These are phyloP conservation scores for Mormyrus iriodes DNA, from an alignment of 2,113 vertebrate genomes.

Conservation along the genomic window DNA sequence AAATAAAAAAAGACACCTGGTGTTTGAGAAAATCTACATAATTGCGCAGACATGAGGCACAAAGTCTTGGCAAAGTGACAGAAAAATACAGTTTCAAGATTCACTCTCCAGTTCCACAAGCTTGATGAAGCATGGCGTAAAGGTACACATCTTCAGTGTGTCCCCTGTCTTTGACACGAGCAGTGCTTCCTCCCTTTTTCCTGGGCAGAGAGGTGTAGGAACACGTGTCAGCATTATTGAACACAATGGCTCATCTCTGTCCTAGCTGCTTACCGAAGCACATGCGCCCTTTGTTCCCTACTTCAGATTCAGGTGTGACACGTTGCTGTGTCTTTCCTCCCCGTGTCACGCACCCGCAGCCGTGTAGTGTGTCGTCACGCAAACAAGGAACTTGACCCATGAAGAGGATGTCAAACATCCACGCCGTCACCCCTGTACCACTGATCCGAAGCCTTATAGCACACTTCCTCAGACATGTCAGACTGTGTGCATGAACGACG, in stretches of 20 bases:
- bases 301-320: neutral
- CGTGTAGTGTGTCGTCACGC: neutral
- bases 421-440: neutral
- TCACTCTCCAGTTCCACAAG: neutral
- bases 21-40: neutral
- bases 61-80: neutral
- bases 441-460: neutral
- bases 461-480: neutral
- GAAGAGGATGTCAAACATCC: neutral
- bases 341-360: neutral
- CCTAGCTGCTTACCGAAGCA: neutral
- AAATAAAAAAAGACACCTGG: neutral
- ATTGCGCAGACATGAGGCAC: neutral
- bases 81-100: neutral
- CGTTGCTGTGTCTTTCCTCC: neutral
- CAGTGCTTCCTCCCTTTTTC: neutral
- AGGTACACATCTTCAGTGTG: neutral
- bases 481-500: neutral
- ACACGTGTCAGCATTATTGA: neutral
- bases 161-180: neutral
- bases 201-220: neutral
- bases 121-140: neutral
- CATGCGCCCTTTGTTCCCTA: neutral
- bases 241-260: neutral
- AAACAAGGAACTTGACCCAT: neutral